phyloP scores from a whole-genome alignment of 1,140 invertebrate genomes.

The Penaeus chinensis region DNA sequence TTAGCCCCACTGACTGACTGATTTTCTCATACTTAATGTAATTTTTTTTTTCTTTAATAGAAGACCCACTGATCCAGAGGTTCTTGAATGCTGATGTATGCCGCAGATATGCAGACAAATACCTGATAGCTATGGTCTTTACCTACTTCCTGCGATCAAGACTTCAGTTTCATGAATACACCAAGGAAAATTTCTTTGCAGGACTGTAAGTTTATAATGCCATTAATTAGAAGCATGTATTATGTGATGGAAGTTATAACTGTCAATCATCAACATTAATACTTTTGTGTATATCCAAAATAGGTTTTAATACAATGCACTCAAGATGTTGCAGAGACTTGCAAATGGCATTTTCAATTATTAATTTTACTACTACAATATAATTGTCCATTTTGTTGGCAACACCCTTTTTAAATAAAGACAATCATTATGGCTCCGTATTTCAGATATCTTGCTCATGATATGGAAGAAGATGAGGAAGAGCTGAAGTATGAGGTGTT shows the following conservation, averaged over 20 bases:
- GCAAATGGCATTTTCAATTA: no score
- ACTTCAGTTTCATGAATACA: slow-evolving; percentile 70
- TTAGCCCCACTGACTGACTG: no score
- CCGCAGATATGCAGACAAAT: slow-evolving; percentile 70
- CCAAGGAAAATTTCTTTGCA: slow-evolving; percentile 72
- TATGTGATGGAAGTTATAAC: neutral
- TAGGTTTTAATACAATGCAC: neutral
- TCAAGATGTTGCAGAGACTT: no score
- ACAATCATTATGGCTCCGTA: no score
- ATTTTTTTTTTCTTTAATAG: neutral
- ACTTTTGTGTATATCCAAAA: slow-evolving; percentile 9
- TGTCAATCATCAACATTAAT: slow-evolving; percentile 30
- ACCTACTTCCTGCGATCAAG: slow-evolving; percentile 73
- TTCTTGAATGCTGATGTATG: slow-evolving; percentile 69
- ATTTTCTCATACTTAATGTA: no score
- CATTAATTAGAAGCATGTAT: no score
- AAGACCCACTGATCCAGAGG: slow-evolving; percentile 43
- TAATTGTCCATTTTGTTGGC: no score
- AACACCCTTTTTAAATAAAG: neutral
- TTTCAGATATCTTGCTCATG: slow-evolving; percentile 72
- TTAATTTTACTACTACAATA: neutral
- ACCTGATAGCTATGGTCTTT: slow-evolving; percentile 75
- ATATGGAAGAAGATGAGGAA: slow-evolving; percentile 75
- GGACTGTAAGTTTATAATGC: slow-evolving; percentile 70
- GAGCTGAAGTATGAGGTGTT: slow-evolving; percentile 72